phyloP scores from a whole-genome alignment of 2,797 vertebrate species.

The Cossypha caffra region DNA sequence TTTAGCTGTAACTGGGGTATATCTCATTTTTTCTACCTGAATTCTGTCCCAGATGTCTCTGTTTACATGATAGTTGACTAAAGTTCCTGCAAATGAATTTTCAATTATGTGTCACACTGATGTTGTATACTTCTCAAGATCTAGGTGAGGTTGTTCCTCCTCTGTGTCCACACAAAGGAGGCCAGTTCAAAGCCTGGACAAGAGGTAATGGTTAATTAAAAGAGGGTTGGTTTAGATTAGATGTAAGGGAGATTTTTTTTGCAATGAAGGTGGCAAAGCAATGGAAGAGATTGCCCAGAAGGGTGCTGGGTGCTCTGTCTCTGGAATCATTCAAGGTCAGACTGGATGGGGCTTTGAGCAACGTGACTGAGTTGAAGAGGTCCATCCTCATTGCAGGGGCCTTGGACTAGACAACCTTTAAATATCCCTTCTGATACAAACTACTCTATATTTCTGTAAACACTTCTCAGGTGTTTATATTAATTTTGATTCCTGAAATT shows the following conservation, averaged over 20 bases:
- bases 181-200: neutral
- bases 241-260: neutral
- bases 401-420: neutral
- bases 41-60: neutral
- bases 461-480: neutral
- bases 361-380: neutral
- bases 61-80: neutral
- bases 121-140: neutral
- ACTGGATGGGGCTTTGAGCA: neutral
- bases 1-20: neutral
- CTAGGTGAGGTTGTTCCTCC: neutral
- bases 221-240: accelerated
- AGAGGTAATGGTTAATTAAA: neutral
- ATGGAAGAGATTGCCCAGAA: neutral
- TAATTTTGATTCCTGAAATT: neutral
- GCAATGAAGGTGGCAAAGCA: neutral
- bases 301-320: neutral
- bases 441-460: neutral
- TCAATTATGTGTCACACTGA: neutral
- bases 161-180: neutral
- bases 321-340: neutral
- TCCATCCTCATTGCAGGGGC: neutral
- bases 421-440: neutral
- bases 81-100: neutral
- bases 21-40: neutral